These are phyloP conservation scores for Caenorhabditis japonica DNA, from an alignment of 2,888 invertebrate genomes.

Conservation along the genomic window DNA sequence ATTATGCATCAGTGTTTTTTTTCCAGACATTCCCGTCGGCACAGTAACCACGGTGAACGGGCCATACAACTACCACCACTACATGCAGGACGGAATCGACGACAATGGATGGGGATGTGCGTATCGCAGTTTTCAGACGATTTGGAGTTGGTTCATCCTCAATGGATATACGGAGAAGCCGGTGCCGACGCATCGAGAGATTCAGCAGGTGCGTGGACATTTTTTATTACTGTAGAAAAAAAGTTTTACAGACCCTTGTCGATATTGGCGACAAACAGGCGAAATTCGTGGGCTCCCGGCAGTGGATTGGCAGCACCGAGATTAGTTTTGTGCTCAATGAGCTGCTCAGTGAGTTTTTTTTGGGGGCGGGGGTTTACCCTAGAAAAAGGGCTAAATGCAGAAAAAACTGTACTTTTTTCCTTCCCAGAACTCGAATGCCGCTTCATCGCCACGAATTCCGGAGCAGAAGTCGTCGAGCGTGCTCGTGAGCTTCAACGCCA, in stretches of 20 bases:
- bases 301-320: conserved; percentile 99
- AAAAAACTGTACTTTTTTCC: neutral
- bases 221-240: neutral
- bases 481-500: conserved; percentile 89
- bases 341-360: conserved; percentile 54
- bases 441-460: conserved; percentile 88
- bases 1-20: no score
- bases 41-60: conserved; percentile 83
- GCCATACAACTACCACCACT: conserved; percentile 93
- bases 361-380: no score
- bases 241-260: conserved; percentile 85
- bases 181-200: conserved; percentile 87
- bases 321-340: conserved; percentile 87
- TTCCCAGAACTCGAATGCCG: conserved; percentile 79
- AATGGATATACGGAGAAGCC: conserved; percentile 87
- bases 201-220: conserved; percentile 82
- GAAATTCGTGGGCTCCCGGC: conserved; percentile 86
- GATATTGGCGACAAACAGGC: conserved; percentile 91
- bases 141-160: conserved; percentile 87
- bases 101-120: conserved; percentile 81
- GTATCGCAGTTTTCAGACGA: conserved; percentile 62
- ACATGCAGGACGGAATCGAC: conserved; percentile 92
- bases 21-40: conserved; percentile 67
- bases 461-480: conserved; percentile 84
- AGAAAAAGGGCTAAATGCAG: no score